These are phyloP conservation scores for Delichon dasypus DNA, from an alignment of 2,797 vertebrate species.

Conservation along the genomic window DNA sequence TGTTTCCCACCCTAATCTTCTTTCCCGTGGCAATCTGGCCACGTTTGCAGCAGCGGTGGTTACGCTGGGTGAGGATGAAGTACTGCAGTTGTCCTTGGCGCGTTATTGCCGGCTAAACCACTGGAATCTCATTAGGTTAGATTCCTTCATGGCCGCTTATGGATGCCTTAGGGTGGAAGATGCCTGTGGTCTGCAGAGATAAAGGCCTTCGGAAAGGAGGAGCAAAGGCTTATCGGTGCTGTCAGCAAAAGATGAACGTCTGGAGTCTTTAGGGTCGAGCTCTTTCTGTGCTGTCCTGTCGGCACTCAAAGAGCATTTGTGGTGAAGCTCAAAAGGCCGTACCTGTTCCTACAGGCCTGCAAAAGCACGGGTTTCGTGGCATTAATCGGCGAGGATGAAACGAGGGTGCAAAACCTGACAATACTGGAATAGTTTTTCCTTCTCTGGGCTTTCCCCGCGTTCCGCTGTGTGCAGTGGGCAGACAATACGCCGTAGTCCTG, in stretches of 20 bases:
- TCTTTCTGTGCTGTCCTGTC: not conserved
- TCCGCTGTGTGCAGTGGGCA: not conserved
- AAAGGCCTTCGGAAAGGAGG: not conserved
- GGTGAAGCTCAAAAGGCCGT: not conserved
- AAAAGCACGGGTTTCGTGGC: not conserved
- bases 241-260: not conserved
- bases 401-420: not conserved
- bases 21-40: not conserved
- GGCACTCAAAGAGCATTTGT: not conserved
- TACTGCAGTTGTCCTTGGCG: not conserved
- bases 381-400: not conserved
- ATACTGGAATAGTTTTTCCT: not conserved
- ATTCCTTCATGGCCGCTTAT: not conserved
- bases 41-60: not conserved
- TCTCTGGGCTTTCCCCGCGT: not conserved
- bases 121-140: conserved; percentile 28
- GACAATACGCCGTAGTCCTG: not conserved
- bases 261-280: not conserved
- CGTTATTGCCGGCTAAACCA: not conserved
- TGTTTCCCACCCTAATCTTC: conserved; percentile 3
- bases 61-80: not conserved
- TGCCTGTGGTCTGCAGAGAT: conserved; percentile 32
- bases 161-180: not conserved
- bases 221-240: not conserved
- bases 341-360: not conserved